Base-by-base conservation (phyloP, 2,113 vertebrate genomes). In the Equus przewalskii region DNA sequence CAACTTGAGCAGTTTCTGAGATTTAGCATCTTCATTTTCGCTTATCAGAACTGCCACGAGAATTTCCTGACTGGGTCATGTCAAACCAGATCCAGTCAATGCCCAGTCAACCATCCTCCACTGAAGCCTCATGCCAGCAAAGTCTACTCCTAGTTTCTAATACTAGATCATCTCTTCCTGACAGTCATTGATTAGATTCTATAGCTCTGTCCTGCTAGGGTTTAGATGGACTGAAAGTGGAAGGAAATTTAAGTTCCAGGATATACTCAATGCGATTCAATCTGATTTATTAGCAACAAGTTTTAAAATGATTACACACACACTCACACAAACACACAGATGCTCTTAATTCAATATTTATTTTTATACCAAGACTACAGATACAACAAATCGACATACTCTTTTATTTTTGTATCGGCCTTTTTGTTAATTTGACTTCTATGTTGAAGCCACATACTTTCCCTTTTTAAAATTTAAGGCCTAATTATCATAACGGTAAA, bases 261-360 rank as follows among this genome's bases (percentile, higher is more conserved):
- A 96, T 87, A 95, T 96, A 97, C 36, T 91, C 70, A 94, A 28
- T 44, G 11, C 58, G 90, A 95, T 79, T 97, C 88, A 86, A 51
- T 96, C 60, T 95, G 95, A 97, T 97, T 97, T 97, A 97, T 97
- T 94, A 97, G 82, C 69, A 89, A 96, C 26, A 22, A 86, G 44
- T 97, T 46, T 64, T 97, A 56, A 97, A 98, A 97, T 65, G 72
- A 97, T 97, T n/a, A n/a, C 5, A 67, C 11, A 79, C 9, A n/a
- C 4, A 24, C 44, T 36, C 4, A 26, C 21, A 49, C n/a, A 67
- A 14, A 33, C 46, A 65, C 24, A 79, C 78, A 80, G 28, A 54
- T 65, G 62, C 79, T 97, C 69, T 96, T 96, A 92, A 94, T 82
- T 98, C 28, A 3, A 46, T 67, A 92, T 72, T 91, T 94, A 81